phyloP scores from a whole-genome alignment of 2,113 vertebrate genomes.

The Zapornia atra region DNA sequence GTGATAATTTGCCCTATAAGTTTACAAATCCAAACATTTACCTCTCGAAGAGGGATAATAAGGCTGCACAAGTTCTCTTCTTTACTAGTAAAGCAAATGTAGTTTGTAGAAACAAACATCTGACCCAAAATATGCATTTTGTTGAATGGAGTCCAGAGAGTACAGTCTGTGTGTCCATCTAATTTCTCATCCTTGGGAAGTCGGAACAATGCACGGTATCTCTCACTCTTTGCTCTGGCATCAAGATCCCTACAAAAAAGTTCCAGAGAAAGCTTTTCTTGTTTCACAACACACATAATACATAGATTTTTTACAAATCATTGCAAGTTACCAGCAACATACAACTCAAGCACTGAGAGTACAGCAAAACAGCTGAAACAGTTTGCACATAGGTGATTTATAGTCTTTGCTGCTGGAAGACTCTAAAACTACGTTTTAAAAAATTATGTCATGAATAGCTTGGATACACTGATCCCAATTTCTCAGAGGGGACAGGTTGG shows the following conservation, averaged over 20 bases:
- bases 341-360: background rate
- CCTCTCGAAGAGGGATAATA: conserved; percentile 96
- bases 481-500: background rate
- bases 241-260: conserved; percentile 88
- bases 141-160: conserved; percentile 97
- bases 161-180: conserved; percentile 97
- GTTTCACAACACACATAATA: background rate
- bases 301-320: background rate
- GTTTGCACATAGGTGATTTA: background rate
- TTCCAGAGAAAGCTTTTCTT: background rate
- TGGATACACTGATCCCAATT: background rate
- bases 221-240: conserved; percentile 94
- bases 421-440: background rate
- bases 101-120: conserved; percentile 99
- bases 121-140: conserved; percentile 98
- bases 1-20: background rate
- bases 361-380: background rate
- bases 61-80: conserved; percentile 94
- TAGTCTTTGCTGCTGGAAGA: background rate
- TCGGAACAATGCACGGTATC: conserved; percentile 92
- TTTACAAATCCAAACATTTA: conserved; percentile 28
- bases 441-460: background rate
- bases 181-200: conserved; percentile 96
- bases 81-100: conserved; percentile 98
- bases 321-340: background rate